These are phyloP conservation scores for Campopleginae sp. DNA, from an alignment of 2,888 invertebrate genomes.

Conservation along the genomic window DNA sequence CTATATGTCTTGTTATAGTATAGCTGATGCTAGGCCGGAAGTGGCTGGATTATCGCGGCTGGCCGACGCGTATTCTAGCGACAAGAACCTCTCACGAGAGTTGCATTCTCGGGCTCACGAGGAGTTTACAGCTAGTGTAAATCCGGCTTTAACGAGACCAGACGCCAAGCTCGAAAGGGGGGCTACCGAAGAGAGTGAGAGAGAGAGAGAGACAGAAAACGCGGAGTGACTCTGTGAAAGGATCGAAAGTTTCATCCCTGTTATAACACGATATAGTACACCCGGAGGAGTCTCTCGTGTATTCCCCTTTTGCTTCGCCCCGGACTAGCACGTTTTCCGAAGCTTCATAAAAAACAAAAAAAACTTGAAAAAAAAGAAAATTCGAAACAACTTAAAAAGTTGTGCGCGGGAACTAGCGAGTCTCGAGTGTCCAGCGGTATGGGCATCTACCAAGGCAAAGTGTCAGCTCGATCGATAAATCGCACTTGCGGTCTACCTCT, in stretches of 20 bases:
- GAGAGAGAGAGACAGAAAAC: slow-evolving; percentile 12
- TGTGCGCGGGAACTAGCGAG: slow-evolving; percentile 18
- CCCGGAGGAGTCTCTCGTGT: slow-evolving; percentile 26
- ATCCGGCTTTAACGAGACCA: slow-evolving; percentile 71
- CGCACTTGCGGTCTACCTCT: slow-evolving; percentile 44
- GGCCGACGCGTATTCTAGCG: slow-evolving; percentile 42
- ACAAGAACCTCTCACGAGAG: slow-evolving; percentile 57
- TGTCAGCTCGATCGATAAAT: slow-evolving; percentile 53
- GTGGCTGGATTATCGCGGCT: slow-evolving; percentile 66
- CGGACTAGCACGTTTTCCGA: slow-evolving; percentile 45
- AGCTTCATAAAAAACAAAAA: slow-evolving; percentile 36
- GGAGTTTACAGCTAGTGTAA: slow-evolving; percentile 72
- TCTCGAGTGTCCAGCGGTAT: slow-evolving; percentile 27
- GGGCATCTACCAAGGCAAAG: slow-evolving; percentile 26
- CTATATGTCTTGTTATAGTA: slow-evolving; percentile 29
- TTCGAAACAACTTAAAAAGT: slow-evolving; percentile 64
- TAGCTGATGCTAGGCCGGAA: slow-evolving; percentile 51
- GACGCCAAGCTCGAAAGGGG: slow-evolving; percentile 52
- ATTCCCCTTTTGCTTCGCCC: slow-evolving; percentile 28
- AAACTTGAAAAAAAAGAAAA: slow-evolving; percentile 25
- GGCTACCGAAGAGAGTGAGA: slow-evolving; percentile 1
- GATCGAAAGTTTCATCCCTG: slow-evolving; percentile 61
- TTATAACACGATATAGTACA: slow-evolving; percentile 34
- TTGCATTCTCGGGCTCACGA: slow-evolving; percentile 58
- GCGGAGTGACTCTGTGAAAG: slow-evolving; percentile 45